phyloP scores from a whole-genome alignment of 2,797 vertebrate species.

The Sebastes alutus region DNA sequence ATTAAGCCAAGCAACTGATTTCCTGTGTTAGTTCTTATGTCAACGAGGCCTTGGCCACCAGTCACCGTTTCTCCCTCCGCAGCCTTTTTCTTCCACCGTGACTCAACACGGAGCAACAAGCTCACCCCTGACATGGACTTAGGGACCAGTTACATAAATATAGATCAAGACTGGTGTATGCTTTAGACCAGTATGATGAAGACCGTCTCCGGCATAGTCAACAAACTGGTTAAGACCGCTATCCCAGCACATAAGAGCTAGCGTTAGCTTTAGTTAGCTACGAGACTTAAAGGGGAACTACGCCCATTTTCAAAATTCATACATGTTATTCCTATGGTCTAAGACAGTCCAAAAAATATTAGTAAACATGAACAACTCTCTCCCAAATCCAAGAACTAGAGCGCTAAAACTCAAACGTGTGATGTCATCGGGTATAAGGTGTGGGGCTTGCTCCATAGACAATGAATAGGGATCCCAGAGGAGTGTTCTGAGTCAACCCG shows the following conservation, averaged over 20 bases:
- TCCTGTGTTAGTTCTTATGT: conserved; percentile 45
- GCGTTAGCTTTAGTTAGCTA: background rate
- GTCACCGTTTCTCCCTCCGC: conserved; percentile 1
- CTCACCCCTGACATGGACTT: conserved; percentile 1
- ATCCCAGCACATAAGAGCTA: background rate
- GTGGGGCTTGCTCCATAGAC: no score
- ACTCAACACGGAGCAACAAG: conserved; percentile 30
- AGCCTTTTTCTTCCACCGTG: background rate
- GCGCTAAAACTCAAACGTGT: no score
- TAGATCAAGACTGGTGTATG: background rate
- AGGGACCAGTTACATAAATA: conserved; percentile 4
- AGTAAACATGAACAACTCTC: no score
- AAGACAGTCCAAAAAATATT: no score
- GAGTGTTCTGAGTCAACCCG: no score
- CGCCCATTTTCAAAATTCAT: no score
- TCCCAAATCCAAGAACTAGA: no score
- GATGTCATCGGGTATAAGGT: no score
- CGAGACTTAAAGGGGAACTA: background rate
- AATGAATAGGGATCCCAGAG: no score
- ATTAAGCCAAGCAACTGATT: conserved; percentile 51
- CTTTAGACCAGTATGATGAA: background rate
- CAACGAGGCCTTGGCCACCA: conserved; percentile 35
- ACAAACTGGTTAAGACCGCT: background rate
- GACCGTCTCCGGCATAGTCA: background rate
- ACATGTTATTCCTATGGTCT: no score